Percentiles rank a stretch among this genome's conserved stretches.
These are phyloP conservation scores for Cepaea hortensis DNA, from an alignment of 2,888 invertebrate species.

Conservation along the genomic window DNA sequence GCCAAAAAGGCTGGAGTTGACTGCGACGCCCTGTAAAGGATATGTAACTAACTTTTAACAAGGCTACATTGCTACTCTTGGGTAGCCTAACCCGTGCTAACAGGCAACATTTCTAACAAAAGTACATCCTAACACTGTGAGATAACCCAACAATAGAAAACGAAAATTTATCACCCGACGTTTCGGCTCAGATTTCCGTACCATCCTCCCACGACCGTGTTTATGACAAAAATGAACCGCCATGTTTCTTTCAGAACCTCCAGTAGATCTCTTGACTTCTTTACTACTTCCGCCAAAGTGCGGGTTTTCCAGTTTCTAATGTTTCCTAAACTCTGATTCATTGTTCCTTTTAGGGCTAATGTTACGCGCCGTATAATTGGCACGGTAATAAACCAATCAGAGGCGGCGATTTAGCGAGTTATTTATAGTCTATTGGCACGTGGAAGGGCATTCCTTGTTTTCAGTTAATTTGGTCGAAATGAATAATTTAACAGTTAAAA, in stretches of 20 bases:
- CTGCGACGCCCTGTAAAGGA: too few relatives aligned
- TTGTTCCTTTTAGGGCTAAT: constrained; percentile 17
- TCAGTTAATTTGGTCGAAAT: background rate
- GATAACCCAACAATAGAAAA: background rate
- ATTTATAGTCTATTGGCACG: constrained; percentile 12
- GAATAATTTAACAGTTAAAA: constrained; percentile 22
- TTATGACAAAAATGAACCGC: background rate
- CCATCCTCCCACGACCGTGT: constrained; percentile 14
- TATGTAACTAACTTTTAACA: too few relatives aligned
- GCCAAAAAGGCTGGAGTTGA: too few relatives aligned
- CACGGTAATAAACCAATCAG: constrained; percentile 36
- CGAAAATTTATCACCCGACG: constrained; percentile 5
- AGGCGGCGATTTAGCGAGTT: background rate
- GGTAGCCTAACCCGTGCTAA: too few relatives aligned
- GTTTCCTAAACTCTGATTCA: constrained; percentile 28
- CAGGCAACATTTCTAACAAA: too few relatives aligned
- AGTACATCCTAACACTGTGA: too few relatives aligned
- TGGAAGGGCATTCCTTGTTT: background rate
- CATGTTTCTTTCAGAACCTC: background rate
- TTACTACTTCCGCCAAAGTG: constrained; percentile 14
- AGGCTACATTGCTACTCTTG: too few relatives aligned
- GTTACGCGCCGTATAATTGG: constrained; percentile 39
- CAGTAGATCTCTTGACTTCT: constrained; percentile 18
- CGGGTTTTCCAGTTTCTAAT: constrained; percentile 22
- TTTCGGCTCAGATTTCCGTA: background rate